These are phyloP conservation scores for Rhizomys pruinosus DNA, from an alignment of 2,113 vertebrate species.

Conservation along the genomic window DNA sequence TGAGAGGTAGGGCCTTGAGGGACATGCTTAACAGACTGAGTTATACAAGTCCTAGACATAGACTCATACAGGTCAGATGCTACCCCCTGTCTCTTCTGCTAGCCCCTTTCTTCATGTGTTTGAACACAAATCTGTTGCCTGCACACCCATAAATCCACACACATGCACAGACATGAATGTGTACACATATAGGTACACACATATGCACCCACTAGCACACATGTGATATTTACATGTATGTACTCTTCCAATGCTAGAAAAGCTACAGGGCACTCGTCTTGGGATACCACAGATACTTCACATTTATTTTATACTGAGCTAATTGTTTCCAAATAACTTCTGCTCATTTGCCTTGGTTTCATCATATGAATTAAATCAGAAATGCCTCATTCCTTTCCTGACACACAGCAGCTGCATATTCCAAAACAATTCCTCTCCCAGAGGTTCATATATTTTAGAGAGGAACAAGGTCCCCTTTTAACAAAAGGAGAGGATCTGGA, in stretches of 20 bases:
- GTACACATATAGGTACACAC: no score
- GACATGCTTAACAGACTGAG: not conserved
- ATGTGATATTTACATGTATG: no score
- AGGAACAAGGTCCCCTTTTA: not conserved
- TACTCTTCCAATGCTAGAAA: not conserved
- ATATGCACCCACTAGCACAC: no score
- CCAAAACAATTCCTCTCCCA: not conserved
- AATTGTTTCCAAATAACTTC: not conserved
- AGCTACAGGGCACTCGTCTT: not conserved
- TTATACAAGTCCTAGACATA: not conserved
- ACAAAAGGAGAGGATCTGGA: not conserved
- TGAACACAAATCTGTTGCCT: accelerated
- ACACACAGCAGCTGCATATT: not conserved
- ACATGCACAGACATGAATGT: not conserved
- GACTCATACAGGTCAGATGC: no score
- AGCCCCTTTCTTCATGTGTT: not conserved
- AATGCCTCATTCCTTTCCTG: not conserved
- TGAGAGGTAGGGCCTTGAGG: not conserved
- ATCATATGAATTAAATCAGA: not conserved
- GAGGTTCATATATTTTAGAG: not conserved
- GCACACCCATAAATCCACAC: not conserved
- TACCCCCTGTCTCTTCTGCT: not conserved
- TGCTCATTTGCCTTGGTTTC: not conserved
- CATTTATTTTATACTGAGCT: not conserved
- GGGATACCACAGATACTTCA: not conserved